Evolutionary conservation across 2,797 vertebrate species (phyloP), one percentile per base, ranked within the genome.

Genomic region (Apodemus agrarius): DNA sequence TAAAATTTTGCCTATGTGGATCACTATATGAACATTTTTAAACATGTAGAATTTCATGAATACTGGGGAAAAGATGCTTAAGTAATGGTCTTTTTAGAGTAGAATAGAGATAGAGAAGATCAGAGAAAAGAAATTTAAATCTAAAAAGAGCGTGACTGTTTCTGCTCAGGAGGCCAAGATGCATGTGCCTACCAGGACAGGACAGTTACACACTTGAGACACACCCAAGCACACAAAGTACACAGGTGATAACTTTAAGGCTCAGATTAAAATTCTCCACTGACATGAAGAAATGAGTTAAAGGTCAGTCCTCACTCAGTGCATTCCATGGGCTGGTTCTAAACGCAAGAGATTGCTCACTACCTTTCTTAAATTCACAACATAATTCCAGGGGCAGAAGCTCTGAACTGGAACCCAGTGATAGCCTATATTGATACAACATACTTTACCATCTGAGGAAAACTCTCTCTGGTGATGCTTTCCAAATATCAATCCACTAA

Each of bases 61-160:
- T 72, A 63, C 37, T 82, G n/a, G 19, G 65, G 65, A 76, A 90
- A 14, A 37, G 29, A 74, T 76, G 29, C 37, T 94, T 31, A 94
- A 57, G 40, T 9, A 69, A 26, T 31, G 81, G 72, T 54, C 7
- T 81, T 91, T 69, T 46, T 72, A 14, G 43, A 85, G 13, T 17
- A 9, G 6, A 37, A 29, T 43, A 69, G 86, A 82, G 1, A 76
- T 6, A 80, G 2, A 57, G 3, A 94, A 24, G 0, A 29, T 37
- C 21, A 75, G 96, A 93, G 9, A 13, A 84, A 95, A 90, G 82
- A 57, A 59, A 92, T 88, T 4, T 92, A 22, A 34, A 31, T 46
- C 40, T 83, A 75, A 78, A 17, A 46, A 65, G 61, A 90, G 63
- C 49, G 69, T 40, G 24, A 26, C 5, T 52, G 26, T 85, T 89